Percentiles rank a stretch among this genome's conserved stretches.
phyloP scores from a whole-genome alignment of 37 sponge, comb jelly and placozoan genomes.

The Tethya wilhelma region DNA sequence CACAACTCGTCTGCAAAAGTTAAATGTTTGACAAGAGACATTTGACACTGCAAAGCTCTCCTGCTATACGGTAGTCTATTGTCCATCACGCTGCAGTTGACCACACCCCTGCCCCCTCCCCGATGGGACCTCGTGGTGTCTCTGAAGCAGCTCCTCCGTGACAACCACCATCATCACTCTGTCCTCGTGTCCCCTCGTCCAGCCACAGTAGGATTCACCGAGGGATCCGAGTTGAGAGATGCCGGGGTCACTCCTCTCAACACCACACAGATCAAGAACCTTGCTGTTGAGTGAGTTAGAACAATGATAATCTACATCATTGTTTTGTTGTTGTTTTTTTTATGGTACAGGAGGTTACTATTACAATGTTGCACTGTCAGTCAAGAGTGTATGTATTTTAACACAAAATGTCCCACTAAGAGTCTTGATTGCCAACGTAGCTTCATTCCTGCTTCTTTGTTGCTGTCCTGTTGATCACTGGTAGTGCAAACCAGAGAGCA shows the following conservation, averaged over 20 bases:
- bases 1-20: background rate
- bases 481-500: background rate
- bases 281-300: background rate
- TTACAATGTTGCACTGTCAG: background rate
- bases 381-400: background rate
- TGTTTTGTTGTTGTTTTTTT: too few relatives aligned
- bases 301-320: too few relatives aligned
- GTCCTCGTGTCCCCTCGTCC: constrained; percentile 38
- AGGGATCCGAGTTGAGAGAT: constrained; percentile 23
- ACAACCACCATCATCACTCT: constrained; percentile 18
- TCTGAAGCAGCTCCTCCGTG: constrained; percentile 66
- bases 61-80: too few relatives aligned
- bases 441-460: too few relatives aligned
- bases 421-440: too few relatives aligned
- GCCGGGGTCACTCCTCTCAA: constrained; percentile 59
- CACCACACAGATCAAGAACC: constrained; percentile 29
- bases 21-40: too few relatives aligned
- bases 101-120: constrained; percentile 29
- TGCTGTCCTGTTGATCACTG: background rate
- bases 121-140: constrained; percentile 71
- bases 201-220: constrained; percentile 31
- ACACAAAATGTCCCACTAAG: too few relatives aligned
- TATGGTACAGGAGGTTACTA: background rate
- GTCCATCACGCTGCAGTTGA: too few relatives aligned
- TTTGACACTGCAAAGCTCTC: too few relatives aligned